phyloP scores from a whole-genome alignment of 2,888 invertebrate genomes.

The Stenodema calcarata region DNA sequence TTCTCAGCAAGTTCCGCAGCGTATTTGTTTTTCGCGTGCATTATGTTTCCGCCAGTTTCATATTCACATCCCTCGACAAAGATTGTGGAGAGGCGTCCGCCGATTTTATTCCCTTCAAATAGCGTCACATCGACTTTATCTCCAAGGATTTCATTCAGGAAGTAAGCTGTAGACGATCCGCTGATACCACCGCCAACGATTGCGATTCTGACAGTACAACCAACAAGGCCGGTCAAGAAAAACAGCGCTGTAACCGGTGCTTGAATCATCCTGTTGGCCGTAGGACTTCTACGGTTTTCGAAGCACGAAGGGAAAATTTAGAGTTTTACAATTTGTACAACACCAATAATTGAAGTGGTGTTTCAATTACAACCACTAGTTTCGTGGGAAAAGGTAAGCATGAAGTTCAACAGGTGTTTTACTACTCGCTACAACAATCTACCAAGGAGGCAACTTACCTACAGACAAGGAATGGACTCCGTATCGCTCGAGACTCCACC shows the following conservation, averaged over 20 bases:
- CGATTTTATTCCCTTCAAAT: conserved; percentile 66
- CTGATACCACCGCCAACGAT: conserved; percentile 71
- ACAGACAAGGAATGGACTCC: too few relatives aligned
- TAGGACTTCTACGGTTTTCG: neutral
- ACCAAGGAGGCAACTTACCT: too few relatives aligned
- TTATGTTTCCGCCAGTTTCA: conserved; percentile 69
- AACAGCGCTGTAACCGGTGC: neutral
- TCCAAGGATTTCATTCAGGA: conserved; percentile 63
- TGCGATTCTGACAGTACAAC: conserved; percentile 59
- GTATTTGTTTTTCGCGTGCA: conserved; percentile 68
- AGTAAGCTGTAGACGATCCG: conserved; percentile 68
- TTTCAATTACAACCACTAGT: too few relatives aligned
- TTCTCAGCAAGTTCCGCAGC: conserved; percentile 66
- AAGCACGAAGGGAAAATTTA: too few relatives aligned
- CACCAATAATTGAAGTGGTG: too few relatives aligned
- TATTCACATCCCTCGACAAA: conserved; percentile 64
- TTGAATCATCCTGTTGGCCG: neutral
- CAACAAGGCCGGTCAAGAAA: neutral
- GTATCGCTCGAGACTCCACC: too few relatives aligned
- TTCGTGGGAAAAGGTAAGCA: too few relatives aligned
- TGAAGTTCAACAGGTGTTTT: too few relatives aligned
- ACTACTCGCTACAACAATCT: too few relatives aligned
- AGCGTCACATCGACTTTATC: conserved; percentile 64
- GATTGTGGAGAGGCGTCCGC: conserved; percentile 67
- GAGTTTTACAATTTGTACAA: too few relatives aligned